Conservation (phyloP, 2,797 vertebrate genomes). For the Benthosema pterotum region DNA sequence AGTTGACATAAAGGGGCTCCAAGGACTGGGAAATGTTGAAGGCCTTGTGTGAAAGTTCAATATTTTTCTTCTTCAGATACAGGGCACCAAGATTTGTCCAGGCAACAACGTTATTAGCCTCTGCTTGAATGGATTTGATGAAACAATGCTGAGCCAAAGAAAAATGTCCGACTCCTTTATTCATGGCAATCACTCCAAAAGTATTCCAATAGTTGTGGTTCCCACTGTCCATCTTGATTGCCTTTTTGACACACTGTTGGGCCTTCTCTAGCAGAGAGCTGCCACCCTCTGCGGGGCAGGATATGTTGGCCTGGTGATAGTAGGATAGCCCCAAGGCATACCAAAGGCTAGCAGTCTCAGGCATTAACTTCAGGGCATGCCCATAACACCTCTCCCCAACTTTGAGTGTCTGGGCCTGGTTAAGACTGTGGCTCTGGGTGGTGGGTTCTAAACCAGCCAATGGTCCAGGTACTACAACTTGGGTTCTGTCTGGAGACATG, state of each 20-base stretch:
- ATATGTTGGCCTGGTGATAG: slow-evolving; percentile 83
- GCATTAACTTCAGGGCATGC: slow-evolving; percentile 87
- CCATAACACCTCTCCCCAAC: slow-evolving; percentile 95
- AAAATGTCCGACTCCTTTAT: slow-evolving; percentile 88
- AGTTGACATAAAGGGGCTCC: slow-evolving; percentile 92
- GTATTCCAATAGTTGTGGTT: slow-evolving; percentile 91
- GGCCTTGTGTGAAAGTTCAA: slow-evolving; percentile 94
- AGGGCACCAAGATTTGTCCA: slow-evolving; percentile 97
- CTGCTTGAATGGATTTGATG: slow-evolving; percentile 92
- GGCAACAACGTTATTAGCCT: slow-evolving; percentile 90
- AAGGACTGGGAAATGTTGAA: slow-evolving; percentile 95
- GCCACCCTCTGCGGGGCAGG: slow-evolving; percentile 58
- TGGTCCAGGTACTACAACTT: slow-evolving; percentile 77
- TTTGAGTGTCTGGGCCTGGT: slow-evolving; percentile 85
- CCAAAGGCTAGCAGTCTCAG: slow-evolving; percentile 89
- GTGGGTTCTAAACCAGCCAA: slow-evolving; percentile 79
- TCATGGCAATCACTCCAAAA: slow-evolving; percentile 90
- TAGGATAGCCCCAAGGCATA: slow-evolving; percentile 95
- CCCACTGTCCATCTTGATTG: slow-evolving; percentile 90
- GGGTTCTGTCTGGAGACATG: slow-evolving; percentile 83
- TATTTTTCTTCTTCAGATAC: slow-evolving; percentile 90
- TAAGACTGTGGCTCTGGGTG: slow-evolving; percentile 70
- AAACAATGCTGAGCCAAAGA: slow-evolving; percentile 95
- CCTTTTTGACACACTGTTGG: slow-evolving; percentile 95
- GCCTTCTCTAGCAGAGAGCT: slow-evolving; percentile 87